phyloP scores from a whole-genome alignment of 2,888 invertebrate genomes.

The Autographa gamma region DNA sequence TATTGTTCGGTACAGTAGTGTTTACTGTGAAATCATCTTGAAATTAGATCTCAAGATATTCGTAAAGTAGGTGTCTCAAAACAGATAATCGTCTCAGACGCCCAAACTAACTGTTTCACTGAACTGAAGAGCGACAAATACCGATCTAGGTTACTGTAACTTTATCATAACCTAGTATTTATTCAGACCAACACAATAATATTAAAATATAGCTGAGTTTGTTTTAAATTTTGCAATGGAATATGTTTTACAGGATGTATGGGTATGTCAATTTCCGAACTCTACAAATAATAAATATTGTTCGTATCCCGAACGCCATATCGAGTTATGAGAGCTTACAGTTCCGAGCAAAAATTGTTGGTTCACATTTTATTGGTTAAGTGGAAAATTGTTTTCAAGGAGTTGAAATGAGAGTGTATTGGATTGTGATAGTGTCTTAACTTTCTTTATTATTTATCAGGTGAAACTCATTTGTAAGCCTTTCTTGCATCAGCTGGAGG shows the following conservation, averaged over 20 bases:
- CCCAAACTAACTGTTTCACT: not conserved
- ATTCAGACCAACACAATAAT: not conserved
- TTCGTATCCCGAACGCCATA: slow-evolving; percentile 15
- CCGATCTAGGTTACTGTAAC: not conserved
- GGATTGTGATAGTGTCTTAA: too few species aligned
- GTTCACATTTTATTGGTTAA: slow-evolving; percentile 51
- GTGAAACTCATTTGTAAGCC: too few species aligned
- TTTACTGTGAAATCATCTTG: not conserved
- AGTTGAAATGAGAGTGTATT: not conserved
- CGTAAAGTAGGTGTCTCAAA: not conserved
- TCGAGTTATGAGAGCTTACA: slow-evolving; percentile 16
- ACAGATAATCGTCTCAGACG: not conserved
- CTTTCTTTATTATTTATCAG: too few species aligned
- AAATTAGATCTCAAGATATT: not conserved
- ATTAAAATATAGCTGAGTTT: not conserved
- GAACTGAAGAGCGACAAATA: not conserved
- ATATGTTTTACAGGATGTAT: slow-evolving; percentile 2
- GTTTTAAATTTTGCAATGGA: not conserved
- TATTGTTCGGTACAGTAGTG: not conserved
- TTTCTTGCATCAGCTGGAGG: too few species aligned
- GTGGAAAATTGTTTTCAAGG: slow-evolving; percentile 35
- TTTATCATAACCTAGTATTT: not conserved
- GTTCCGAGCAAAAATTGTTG: slow-evolving; percentile 37
- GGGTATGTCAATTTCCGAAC: slow-evolving; percentile 12
- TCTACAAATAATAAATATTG: slow-evolving; percentile 28